Evolutionary conservation across 2,888 invertebrate genomes (phyloP), one percentile per base, ranked within the genome.

Genomic region (Papilio demoleus): DNA sequence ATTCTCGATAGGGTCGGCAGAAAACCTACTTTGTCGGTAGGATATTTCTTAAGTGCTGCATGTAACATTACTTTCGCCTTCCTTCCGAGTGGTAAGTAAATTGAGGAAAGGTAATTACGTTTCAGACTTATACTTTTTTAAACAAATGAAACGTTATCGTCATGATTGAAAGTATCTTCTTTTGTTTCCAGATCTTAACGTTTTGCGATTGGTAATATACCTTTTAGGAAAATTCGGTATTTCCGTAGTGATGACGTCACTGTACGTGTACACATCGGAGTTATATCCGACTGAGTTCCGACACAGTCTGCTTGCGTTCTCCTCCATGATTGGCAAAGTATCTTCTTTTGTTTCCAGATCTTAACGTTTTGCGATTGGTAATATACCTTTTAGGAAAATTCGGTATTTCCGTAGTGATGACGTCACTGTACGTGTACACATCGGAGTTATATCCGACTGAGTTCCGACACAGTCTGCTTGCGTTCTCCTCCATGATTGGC

Each of bases 361-460:
- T 87, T 66, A 64, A 76, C 0, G 79, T 79, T 1, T 61, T 88
- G 0, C 90, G 93, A 0, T 75, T 94, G 70, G 65, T 92, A 0
- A 68, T 94, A 19, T 95, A 93, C 81, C 81, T 95, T 70, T 80
- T 94, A 67, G 95, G 95, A 50, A 95, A 95, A 82, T 93, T 94
- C 76, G 93, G 94, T 34, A 95, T 95, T 60, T 94, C 95, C 0
- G 88, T 94, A 70, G 94, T 95, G 60, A 94, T 95, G 80, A 93
- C 94, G 58, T 93, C 94, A 0, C 81, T 95, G 72, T 95, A 95
- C 81, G 90, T 95, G 75, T 95, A 91, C 79, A 95, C 96, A 0
- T 94, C 95, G 4, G 96, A 96, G 87, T 91, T 96, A 78, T 96
- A 95, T 81, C 96, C 96, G 2, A 96, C 96, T 24, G 93, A 94